Percentiles rank a stretch among this genome's conserved stretches.
Evolutionary conservation across 1,140 invertebrate genomes (phyloP).

Genomic region (Sitophilus oryzae): DNA sequence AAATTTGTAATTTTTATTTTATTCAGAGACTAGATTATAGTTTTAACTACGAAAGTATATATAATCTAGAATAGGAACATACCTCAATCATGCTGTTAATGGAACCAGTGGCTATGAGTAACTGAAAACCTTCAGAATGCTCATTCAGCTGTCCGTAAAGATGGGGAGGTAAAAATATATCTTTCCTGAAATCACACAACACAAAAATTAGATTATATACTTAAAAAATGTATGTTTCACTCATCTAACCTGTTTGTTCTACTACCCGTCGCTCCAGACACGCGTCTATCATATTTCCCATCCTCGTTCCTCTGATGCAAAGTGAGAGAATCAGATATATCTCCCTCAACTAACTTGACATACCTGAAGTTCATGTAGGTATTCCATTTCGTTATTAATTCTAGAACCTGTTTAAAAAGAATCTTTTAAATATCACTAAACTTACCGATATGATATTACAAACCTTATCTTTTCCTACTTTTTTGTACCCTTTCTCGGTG

Average conservation of each 20-base stretch:
- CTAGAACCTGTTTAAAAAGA: constrained; percentile 35
- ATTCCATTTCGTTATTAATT: constrained; percentile 73
- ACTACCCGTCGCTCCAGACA: constrained; percentile 40
- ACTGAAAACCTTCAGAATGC: constrained; percentile 65
- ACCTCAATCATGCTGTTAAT: constrained; percentile 46
- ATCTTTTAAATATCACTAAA: not conserved
- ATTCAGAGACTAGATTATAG: too few relatives aligned
- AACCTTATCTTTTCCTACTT: constrained; percentile 60
- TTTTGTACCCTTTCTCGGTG: constrained; percentile 62
- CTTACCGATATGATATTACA: constrained; percentile 7
- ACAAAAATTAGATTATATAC: not conserved
- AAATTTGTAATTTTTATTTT: too few relatives aligned
- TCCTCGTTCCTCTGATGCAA: constrained; percentile 75
- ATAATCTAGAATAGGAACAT: constrained; percentile 16
- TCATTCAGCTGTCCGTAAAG: constrained; percentile 82
- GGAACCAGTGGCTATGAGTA: constrained; percentile 52
- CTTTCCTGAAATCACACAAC: constrained; percentile 32
- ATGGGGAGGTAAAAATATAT: constrained; percentile 75
- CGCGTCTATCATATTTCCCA: constrained; percentile 65
- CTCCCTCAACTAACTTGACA: constrained; percentile 80
- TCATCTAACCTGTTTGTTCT: constrained; percentile 18
- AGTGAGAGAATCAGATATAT: constrained; percentile 80
- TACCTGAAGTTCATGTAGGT: constrained; percentile 73
- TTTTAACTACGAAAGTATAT: too few relatives aligned
- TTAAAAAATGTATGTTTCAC: not conserved